Conservation (phyloP, 2,888 invertebrate genomes). For the Blera fallax region DNA sequence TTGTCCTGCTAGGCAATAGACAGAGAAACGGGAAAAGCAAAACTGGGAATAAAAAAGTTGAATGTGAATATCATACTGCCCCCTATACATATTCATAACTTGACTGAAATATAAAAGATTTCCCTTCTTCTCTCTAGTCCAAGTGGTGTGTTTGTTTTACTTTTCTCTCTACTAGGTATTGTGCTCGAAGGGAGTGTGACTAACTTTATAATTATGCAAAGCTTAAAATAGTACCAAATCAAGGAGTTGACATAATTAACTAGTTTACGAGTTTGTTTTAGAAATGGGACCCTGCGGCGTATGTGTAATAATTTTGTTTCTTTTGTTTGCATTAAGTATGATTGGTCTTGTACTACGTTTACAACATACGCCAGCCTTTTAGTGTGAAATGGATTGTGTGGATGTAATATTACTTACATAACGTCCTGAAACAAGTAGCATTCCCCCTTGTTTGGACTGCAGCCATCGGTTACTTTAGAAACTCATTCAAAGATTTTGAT, state of each 20-base stretch:
- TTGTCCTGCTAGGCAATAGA: slow-evolving; percentile 47
- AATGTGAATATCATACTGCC: slow-evolving; percentile 53
- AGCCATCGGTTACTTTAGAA: too few species aligned
- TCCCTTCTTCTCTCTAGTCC: slow-evolving; percentile 11
- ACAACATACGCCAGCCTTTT: too few species aligned
- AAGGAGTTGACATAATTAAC: slow-evolving; percentile 40
- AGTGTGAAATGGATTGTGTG: too few species aligned
- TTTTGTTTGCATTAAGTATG: background rate
- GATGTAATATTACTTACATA: too few species aligned
- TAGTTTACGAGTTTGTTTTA: background rate
- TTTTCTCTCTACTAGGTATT: slow-evolving; percentile 1
- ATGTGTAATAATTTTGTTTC: slow-evolving; percentile 18
- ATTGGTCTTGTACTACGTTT: too few species aligned
- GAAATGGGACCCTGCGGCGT: slow-evolving; percentile 19
- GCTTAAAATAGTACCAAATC: slow-evolving; percentile 25
- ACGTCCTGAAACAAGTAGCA: too few species aligned
- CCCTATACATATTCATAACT: slow-evolving; percentile 61
- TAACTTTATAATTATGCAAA: slow-evolving; percentile 48
- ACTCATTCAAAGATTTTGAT: background rate
- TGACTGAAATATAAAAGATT: slow-evolving; percentile 60
- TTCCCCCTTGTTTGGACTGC: too few species aligned
- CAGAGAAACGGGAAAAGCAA: background rate
- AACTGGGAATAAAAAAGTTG: slow-evolving; percentile 7
- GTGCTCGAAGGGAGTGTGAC: slow-evolving; percentile 50
- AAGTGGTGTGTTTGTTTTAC: background rate